Percentiles rank a stretch among this genome's conserved stretches.
These are phyloP conservation scores for Myotis davidii DNA, from an alignment of 2,113 vertebrate species.

Conservation along the genomic window DNA sequence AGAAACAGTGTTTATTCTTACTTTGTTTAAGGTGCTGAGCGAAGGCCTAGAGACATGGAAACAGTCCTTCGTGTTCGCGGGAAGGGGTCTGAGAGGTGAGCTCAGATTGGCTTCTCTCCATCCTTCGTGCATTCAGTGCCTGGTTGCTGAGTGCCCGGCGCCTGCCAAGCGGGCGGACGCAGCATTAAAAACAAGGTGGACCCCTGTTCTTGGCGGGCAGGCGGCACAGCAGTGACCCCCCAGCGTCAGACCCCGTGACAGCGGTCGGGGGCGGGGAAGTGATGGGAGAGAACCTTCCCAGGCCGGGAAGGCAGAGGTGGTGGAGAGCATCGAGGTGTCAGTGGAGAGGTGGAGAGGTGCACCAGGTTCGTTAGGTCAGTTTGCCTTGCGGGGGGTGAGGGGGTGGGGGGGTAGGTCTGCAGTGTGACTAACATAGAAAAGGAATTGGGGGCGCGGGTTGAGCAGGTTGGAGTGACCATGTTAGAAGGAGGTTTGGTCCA, in stretches of 20 bases:
- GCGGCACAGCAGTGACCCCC: background rate
- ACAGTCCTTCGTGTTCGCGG: background rate
- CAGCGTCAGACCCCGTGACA: background rate
- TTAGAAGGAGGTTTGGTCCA: background rate
- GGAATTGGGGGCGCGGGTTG: background rate
- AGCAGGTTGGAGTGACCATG: background rate
- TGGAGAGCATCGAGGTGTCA: rapidly evolving
- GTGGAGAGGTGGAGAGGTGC: background rate
- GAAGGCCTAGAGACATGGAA: background rate
- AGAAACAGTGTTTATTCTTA: background rate
- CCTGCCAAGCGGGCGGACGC: background rate
- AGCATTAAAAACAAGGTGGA: background rate
- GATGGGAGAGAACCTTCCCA: background rate
- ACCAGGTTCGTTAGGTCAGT: background rate
- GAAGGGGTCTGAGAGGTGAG: background rate
- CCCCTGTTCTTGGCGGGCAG: background rate
- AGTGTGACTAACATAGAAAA: background rate
- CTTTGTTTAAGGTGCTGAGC: background rate
- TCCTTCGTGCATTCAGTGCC: background rate
- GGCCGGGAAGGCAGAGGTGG: background rate
- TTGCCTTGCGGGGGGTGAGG: background rate
- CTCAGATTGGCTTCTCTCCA: background rate
- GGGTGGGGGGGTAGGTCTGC: no score
- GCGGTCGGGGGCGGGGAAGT: background rate
- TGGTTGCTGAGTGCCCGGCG: background rate